Conservation (phyloP, 2,113 vertebrate genomes). For the Oophaga pumilio region DNA sequence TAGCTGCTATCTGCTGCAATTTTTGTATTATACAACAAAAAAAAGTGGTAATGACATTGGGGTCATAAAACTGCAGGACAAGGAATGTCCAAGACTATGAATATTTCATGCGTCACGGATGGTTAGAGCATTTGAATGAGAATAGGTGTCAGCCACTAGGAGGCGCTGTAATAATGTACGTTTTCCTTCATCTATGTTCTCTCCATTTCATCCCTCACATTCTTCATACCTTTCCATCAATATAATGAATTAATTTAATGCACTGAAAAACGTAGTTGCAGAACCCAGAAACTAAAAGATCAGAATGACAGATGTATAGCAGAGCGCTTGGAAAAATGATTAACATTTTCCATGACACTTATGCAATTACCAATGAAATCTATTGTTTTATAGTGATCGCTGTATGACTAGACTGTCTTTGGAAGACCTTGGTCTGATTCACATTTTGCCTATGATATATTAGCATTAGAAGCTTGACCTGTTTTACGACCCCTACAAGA, state of each 20-base stretch:
- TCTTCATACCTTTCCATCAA: background rate
- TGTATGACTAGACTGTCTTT: background rate
- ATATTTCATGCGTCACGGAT: background rate
- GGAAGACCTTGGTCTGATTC: constrained; percentile 6
- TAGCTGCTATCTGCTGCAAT: too few species aligned
- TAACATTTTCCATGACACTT: background rate
- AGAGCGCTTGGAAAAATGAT: background rate
- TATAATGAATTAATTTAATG: too few species aligned
- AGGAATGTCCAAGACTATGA: too few species aligned
- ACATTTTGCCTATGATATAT: constrained; percentile 19
- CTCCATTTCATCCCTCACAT: background rate
- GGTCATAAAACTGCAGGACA: background rate
- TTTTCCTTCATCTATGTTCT: background rate
- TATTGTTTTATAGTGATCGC: background rate
- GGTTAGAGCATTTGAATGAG: background rate
- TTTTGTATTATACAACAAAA: too few species aligned
- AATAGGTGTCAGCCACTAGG: constrained; percentile 6
- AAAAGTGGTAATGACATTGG: too few species aligned
- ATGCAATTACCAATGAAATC: background rate
- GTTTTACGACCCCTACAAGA: constrained; percentile 40
- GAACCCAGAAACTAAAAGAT: too few species aligned
- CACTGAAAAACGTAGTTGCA: too few species aligned
- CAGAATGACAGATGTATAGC: too few species aligned
- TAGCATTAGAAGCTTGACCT: constrained; percentile 42
- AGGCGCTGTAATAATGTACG: background rate